Evolutionary conservation across 2,797 vertebrate species (phyloP).

Genomic region (Hydrophis major): DNA sequence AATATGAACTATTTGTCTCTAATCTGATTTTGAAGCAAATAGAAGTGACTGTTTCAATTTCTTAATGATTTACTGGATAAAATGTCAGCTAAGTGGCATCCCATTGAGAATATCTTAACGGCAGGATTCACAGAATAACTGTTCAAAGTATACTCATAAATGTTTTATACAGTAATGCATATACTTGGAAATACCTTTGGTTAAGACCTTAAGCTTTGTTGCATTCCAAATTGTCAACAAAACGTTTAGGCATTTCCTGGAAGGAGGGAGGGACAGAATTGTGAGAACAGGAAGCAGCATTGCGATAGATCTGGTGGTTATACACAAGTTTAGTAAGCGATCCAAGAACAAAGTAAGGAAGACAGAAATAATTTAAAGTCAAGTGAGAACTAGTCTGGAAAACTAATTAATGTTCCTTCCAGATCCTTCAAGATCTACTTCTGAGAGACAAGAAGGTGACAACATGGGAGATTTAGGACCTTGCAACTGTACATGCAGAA

Average conservation of each 20-base stretch:
- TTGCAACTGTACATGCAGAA: no score
- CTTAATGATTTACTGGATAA: background rate
- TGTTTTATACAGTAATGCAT: no score
- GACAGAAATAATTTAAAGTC: background rate
- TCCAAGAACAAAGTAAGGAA: background rate
- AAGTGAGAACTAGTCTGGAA: background rate
- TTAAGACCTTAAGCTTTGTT: background rate
- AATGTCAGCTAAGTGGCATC: background rate
- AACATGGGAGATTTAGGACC: no score
- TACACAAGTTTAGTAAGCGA: background rate
- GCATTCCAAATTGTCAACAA: background rate
- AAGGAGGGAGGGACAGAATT: background rate
- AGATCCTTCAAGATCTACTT: slow-evolving; percentile 61
- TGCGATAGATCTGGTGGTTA: no score
- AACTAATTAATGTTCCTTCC: background rate
- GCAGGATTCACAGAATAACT: background rate
- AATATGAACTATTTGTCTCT: background rate
- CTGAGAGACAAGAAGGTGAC: slow-evolving; percentile 32
- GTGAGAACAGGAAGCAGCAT: background rate
- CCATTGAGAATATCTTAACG: background rate
- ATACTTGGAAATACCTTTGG: background rate
- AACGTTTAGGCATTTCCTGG: background rate
- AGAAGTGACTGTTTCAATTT: background rate
- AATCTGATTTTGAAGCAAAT: background rate
- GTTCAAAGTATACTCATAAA: background rate